These are phyloP conservation scores for Synanthedon formicaeformis DNA, from an alignment of 2,888 invertebrate species.

Conservation along the genomic window DNA sequence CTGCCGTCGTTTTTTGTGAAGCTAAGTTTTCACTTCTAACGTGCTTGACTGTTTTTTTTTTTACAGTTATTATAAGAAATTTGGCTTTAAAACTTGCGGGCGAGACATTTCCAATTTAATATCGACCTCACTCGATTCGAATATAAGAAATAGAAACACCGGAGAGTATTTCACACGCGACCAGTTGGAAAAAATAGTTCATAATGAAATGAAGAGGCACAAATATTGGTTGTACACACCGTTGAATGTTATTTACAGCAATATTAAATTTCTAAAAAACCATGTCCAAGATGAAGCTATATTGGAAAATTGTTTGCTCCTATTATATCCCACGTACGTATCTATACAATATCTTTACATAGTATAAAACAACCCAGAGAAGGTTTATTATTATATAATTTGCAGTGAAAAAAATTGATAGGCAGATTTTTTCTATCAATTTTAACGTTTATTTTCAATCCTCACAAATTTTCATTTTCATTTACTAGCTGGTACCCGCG, in stretches of 20 bases:
- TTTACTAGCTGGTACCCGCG: too few species aligned
- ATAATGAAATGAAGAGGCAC: constrained; percentile 62
- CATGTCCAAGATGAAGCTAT: constrained; percentile 69
- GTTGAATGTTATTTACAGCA: constrained; percentile 68
- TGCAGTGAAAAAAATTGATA: too few species aligned
- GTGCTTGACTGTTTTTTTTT: background rate
- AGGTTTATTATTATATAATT: too few species aligned
- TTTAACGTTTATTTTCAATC: too few species aligned
- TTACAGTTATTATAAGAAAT: constrained; percentile 68
- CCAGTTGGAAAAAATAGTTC: constrained; percentile 8
- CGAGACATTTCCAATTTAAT: constrained; percentile 46
- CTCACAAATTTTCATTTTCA: too few species aligned
- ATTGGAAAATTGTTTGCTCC: constrained; percentile 70
- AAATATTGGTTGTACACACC: constrained; percentile 75
- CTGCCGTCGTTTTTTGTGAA: too few species aligned
- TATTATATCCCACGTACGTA: constrained; percentile 78
- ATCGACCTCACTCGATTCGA: constrained; percentile 24
- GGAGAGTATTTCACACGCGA: constrained; percentile 1
- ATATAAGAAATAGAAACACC: constrained; percentile 4
- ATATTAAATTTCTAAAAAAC: constrained; percentile 66
- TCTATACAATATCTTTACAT: background rate
- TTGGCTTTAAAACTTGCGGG: constrained; percentile 60
- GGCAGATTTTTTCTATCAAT: too few species aligned
- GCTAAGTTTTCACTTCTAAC: too few species aligned
- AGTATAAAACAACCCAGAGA: too few species aligned